Evolutionary conservation across 2,113 vertebrate species (phyloP).

Genomic region (Dipodomys spectabilis): DNA sequence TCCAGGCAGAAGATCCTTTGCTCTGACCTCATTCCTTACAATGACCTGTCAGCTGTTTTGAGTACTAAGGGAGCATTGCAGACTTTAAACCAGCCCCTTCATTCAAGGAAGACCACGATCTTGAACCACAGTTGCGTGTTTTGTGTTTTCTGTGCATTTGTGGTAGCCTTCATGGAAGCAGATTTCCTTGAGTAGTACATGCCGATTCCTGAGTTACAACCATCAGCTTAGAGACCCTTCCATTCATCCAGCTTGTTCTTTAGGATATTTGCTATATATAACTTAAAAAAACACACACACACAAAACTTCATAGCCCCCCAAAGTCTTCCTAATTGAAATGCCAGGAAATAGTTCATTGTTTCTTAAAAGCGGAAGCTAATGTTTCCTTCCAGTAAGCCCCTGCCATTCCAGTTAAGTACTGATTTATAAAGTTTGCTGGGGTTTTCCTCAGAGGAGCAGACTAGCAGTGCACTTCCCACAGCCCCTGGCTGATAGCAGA

Average conservation of each 20-base stretch:
- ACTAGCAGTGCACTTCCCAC: slow-evolving; percentile 72
- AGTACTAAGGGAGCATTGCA: slow-evolving; percentile 76
- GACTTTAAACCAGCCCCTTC: slow-evolving; percentile 80
- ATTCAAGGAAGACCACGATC: slow-evolving; percentile 77
- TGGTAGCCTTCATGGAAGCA: not conserved
- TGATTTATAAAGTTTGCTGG: slow-evolving; percentile 68
- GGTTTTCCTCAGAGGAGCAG: slow-evolving; percentile 69
- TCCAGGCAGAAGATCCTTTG: not conserved
- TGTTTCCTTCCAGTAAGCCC: slow-evolving; percentile 75
- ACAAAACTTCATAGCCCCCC: not conserved
- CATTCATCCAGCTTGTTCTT: not conserved
- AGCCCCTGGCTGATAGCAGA: slow-evolving; percentile 81
- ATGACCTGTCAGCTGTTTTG: slow-evolving; percentile 71
- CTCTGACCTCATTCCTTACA: slow-evolving; percentile 31
- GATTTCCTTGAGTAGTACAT: not conserved
- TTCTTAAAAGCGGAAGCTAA: slow-evolving; percentile 80
- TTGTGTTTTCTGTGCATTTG: slow-evolving; percentile 66
- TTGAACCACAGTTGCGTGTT: slow-evolving; percentile 75
- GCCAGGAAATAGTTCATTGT: slow-evolving; percentile 81
- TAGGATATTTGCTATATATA: not conserved
- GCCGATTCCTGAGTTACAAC: not conserved
- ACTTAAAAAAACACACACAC: no score
- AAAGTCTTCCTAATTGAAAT: slow-evolving; percentile 42
- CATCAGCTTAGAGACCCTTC: not conserved
- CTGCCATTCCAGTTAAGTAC: slow-evolving; percentile 76